Evolutionary conservation across 2,113 vertebrate genomes (phyloP).

Genomic region (Centropus unirufus): DNA sequence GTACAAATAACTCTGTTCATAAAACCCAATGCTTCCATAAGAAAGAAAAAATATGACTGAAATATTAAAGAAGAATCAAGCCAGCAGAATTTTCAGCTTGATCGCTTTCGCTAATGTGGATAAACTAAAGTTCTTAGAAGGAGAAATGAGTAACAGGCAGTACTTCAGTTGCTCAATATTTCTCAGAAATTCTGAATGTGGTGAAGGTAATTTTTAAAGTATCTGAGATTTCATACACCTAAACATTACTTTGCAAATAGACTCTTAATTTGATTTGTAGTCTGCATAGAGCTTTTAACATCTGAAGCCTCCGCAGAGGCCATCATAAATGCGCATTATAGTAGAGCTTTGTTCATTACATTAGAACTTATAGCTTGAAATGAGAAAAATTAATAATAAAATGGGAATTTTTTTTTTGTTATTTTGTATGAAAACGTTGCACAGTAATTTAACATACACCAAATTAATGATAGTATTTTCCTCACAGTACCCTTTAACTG

Average conservation of each 20-base stretch:
- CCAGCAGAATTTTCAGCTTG: not conserved
- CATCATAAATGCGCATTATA: not conserved
- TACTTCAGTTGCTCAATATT: not conserved
- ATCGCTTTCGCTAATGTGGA: not conserved
- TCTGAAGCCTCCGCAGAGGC: not conserved
- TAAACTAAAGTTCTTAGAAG: not conserved
- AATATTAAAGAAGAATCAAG: not conserved
- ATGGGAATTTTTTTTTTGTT: not conserved
- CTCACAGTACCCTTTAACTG: not conserved
- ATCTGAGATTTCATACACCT: not conserved
- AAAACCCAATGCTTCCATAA: not conserved
- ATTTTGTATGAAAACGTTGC: not conserved
- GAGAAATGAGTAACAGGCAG: not conserved
- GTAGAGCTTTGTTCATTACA: too few relatives aligned
- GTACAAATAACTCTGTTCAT: not conserved
- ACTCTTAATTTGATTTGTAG: not conserved
- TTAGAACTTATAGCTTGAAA: not conserved
- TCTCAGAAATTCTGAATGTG: not conserved
- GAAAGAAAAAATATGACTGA: not conserved
- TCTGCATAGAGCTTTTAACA: not conserved
- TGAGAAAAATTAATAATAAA: not conserved
- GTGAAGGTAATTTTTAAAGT: not conserved
- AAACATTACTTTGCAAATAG: not conserved
- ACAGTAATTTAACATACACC: not conserved
- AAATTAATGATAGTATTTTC: not conserved